These are phyloP conservation scores for Rhinolophus ferrumequinum DNA, from an alignment of 2,113 vertebrate species.

Conservation along the genomic window DNA sequence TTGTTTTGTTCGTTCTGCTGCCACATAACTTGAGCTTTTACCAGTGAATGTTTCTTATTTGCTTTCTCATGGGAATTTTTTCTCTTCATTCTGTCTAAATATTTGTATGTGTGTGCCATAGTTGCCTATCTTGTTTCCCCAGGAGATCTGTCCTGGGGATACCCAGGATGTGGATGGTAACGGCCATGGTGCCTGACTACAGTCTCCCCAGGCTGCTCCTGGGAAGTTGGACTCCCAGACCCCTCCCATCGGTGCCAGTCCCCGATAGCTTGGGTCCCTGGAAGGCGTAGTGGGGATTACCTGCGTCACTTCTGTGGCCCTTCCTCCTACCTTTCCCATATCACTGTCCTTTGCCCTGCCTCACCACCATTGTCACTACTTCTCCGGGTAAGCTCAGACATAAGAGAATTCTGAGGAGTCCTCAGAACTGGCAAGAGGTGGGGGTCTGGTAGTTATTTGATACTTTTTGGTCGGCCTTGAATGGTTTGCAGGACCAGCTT, in stretches of 20 bases:
- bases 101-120: not conserved
- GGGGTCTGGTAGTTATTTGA: not conserved
- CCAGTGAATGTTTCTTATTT: constrained; percentile 38
- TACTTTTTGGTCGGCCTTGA: not conserved
- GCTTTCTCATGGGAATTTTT: constrained; percentile 43
- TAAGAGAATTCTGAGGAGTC: not conserved
- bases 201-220: not conserved
- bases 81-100: constrained; percentile 51
- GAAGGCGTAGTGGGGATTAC: not conserved
- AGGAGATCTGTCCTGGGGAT: not conserved
- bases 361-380: not conserved
- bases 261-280: not conserved
- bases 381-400: not conserved
- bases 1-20: not conserved
- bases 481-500: not conserved
- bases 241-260: not conserved
- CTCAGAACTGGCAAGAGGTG: not conserved
- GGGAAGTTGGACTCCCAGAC: not conserved
- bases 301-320: not conserved
- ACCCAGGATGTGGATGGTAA: not conserved
- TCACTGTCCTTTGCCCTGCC: not conserved
- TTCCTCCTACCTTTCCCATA: not conserved
- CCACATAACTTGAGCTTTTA: not conserved
- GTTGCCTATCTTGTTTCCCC: not conserved
- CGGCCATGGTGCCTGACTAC: not conserved